Base-by-base conservation (phyloP, 2,888 invertebrate species). In the Ariolimax columbianus region DNA sequence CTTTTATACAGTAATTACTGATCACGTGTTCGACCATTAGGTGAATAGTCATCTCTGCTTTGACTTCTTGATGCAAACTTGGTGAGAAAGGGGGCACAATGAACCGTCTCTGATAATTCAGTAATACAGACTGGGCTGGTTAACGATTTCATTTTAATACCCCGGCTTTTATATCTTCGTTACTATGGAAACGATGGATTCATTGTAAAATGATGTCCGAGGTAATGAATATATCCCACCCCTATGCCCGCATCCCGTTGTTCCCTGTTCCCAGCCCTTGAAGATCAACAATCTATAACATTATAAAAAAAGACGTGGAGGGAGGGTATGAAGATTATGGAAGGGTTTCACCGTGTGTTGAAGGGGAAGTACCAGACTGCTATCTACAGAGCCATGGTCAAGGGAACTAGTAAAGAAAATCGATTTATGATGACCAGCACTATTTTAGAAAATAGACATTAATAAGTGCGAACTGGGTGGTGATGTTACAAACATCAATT, bases 71-170 rank as follows among this genome's bases (percentile, higher is more conserved):
- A n/a, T n/a, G n/a, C n/a, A n/a, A n/a, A n/a, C n/a, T n/a, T n/a
- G n/a, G n/a, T n/a, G n/a, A n/a, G n/a, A n/a, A n/a, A n/a, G n/a
- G n/a, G n/a, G n/a, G n/a, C n/a, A n/a, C n/a, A n/a, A n/a, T n/a
- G n/a, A n/a, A n/a, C n/a, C n/a, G 17, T 7, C 17, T 55, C 55
- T 55, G 55, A 17, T 55, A 55, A 55, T 55, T 55, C 55, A 55
- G 9, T 11, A 55, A 55, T 55, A n/a, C n/a, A n/a, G 47, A 47
- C 6, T 36, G 72, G 38, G 38, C 72, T 55, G 82, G 82, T 82
- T 59, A 59, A n/a, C 73, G 82, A 80, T 82, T 81, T 70, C 81
- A 81, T 81, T 82, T 82, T 82, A 82, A 82, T 73, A 82, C 72
- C 55, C 72, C n/a, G 59, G 40, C n/a, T 40, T 78, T 78, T 78